Evolutionary conservation across 1,140 invertebrate genomes (phyloP), one percentile per base, ranked within the genome.

Genomic region (Adoxophyes honmai): DNA sequence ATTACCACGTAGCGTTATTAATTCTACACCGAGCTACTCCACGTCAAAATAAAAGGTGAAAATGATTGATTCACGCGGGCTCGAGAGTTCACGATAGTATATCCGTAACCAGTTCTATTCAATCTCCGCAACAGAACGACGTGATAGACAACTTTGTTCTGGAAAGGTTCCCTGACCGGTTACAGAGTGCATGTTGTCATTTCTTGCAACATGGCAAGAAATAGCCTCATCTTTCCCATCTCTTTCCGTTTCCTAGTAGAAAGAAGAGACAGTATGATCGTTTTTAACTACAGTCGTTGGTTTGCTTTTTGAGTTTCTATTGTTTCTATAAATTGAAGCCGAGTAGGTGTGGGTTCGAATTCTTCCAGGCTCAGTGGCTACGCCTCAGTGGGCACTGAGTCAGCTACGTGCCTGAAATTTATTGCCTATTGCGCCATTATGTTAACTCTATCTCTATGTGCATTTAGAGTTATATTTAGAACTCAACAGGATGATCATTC

Each of bases 151-250:
- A 28, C 62, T 62, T 52, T 64, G 36, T 44, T 62, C 59, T 64
- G 60, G 63, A 66, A 68, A 72, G 63, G 66, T 60, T 65, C 51
- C 38, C 44, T 34, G 62, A 72, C 66, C 63, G 66, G 70, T 72
- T 68, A 33, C 37, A 37, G 52, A 44, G 52, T 54, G 34, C 51
- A 59, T 59, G 57, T 57, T 55, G 62, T 48, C 42, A 48, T 48
- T 48, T 48, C 42, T 48, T 21, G 42, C 18, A 28, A 48, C 21
- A 18, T 28, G 6, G 21, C 21, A 28, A 28, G 21, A 28, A 28
- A 28, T 28, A 2, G 6, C 21, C 21, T 28, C 21, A 28, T 28
- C 21, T 28, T 6, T 28, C 6, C 6, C 21, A 28, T 3, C 2
- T 28, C 2, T n/a, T n/a, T n/a, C n/a, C n/a, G n/a, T n/a, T n/a